phyloP scores from a whole-genome alignment of 2,113 vertebrate genomes.

The Anarrhichthys ocellatus region DNA sequence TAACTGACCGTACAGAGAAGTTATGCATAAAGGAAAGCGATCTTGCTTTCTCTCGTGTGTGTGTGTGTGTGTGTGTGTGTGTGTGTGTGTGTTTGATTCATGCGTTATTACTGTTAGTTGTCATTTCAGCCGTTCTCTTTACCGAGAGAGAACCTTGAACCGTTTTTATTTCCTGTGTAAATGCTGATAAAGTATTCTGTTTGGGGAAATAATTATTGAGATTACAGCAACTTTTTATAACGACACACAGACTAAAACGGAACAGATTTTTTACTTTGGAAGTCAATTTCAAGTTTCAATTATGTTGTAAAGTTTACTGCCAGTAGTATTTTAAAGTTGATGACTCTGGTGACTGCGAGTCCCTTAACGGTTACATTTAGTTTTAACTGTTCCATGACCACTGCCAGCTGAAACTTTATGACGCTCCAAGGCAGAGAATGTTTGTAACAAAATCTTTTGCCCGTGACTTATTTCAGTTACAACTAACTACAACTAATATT shows the following conservation, averaged over 20 bases:
- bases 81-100: neutral
- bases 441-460: neutral
- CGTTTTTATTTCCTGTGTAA: neutral
- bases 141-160: neutral
- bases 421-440: neutral
- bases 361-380: neutral
- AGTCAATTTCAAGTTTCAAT: constrained; percentile 3
- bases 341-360: neutral
- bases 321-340: constrained; percentile 9
- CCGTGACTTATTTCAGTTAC: neutral
- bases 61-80: constrained; percentile 6
- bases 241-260: neutral
- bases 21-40: neutral
- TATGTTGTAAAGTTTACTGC: neutral
- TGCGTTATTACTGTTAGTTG: neutral
- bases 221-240: constrained; percentile 10
- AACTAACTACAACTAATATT: neutral
- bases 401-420: neutral
- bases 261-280: neutral
- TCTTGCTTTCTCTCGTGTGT: neutral
- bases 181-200: constrained; percentile 14
- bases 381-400: neutral
- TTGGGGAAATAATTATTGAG: constrained; percentile 9
- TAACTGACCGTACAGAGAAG: neutral
- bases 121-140: constrained; percentile 3